Base-by-base conservation (phyloP, 2,113 vertebrate genomes). In the Castor canadensis region DNA sequence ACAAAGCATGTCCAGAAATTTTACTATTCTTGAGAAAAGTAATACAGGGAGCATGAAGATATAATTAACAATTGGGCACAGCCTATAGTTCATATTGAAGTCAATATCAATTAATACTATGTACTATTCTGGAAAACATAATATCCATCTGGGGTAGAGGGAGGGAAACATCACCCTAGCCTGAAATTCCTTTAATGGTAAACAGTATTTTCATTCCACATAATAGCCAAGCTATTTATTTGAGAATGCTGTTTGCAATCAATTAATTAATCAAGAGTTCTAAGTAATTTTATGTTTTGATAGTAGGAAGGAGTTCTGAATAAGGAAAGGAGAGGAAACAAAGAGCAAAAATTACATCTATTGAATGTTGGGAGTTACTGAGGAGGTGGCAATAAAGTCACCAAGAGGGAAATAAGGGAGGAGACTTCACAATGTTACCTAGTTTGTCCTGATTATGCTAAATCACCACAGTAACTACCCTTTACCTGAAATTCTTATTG, bases 281-380 rank as follows among this genome's bases (percentile, higher is more conserved):
- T 69, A 86, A 82, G 67, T 85, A 62, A 67, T 84, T 72, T 84
- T 38, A 13, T 84, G 38, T 77, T 83, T 90, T 92, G 72, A 86
- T 20, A 56, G 45, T 22, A 86, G 32, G 60, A 89, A 89, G 30
- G 22, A 9, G 30, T 54, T 69, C 87, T 88, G 49, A 60, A 92
- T 72, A 89, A 89, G n/a, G 12, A 80, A 62, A 49, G 58, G 3
- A 54, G 43, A 93, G 72, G 43, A 77, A 83, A 87, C 26, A 19
- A 93, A 64, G 28, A 77, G 9, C 47, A 73, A 87, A 89, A 79
- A 58, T 60, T 71, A 32, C 35, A 45, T 62, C 20, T 77, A 69
- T 10, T 22, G 9, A 66, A 9, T 73, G 26, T 10, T 66, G 40
- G 16, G 52, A 79, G 47, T 45, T 83, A 82, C 4, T 73, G 26